Conservation (phyloP, 2,113 vertebrate species). For the Daphoenositta chrysoptera region DNA sequence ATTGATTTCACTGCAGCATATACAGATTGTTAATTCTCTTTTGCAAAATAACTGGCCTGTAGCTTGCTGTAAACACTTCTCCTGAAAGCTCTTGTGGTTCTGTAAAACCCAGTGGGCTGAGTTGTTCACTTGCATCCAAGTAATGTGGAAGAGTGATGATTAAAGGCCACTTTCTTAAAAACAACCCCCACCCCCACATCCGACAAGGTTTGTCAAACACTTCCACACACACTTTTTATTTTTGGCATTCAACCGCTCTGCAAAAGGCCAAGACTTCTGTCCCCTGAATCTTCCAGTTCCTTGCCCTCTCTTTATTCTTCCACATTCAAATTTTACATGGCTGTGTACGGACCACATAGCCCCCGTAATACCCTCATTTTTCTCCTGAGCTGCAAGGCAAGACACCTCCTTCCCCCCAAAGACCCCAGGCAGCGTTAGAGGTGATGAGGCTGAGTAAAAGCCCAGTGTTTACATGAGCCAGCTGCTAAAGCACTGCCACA, state of each 20-base stretch:
- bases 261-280: background rate
- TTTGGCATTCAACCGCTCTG: background rate
- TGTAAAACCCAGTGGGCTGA: background rate
- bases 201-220: background rate
- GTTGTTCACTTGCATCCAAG: background rate
- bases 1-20: constrained; percentile 59
- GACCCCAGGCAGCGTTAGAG: background rate
- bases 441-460: background rate
- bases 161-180: constrained; percentile 58
- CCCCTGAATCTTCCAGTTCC: background rate
- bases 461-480: constrained; percentile 55
- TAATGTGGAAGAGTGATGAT: background rate
- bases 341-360: background rate
- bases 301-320: background rate
- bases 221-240: background rate
- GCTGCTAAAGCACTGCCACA: background rate
- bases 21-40: constrained; percentile 3
- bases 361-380: background rate
- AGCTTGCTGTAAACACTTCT: background rate
- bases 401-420: background rate
- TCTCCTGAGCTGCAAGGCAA: background rate
- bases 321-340: background rate
- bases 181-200: background rate
- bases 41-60: background rate
- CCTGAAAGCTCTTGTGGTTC: background rate